A percentile compares a stretch with the other conserved stretches of the same genome.
Evolutionary conservation across 2,113 vertebrate species (phyloP).

Genomic region (Hydropotes inermis): DNA sequence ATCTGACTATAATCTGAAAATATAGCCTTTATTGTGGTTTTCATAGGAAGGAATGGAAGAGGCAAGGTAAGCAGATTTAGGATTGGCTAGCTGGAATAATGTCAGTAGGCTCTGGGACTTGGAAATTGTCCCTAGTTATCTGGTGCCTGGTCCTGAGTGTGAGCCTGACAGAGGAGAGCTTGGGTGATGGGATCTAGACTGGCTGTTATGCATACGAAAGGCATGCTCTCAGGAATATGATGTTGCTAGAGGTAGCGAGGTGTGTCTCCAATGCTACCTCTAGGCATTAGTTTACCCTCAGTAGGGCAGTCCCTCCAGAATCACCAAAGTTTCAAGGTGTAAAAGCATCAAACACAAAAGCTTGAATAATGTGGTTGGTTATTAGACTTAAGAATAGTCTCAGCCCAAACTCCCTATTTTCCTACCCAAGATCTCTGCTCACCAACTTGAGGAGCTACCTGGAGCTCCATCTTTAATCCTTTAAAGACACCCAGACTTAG

Average conservation of each 20-base stretch:
- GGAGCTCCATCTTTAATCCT: background rate
- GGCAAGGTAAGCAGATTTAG: background rate
- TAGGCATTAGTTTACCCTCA: background rate
- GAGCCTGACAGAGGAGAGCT: background rate
- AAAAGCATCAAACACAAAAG: background rate
- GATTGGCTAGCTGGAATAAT: too few relatives aligned
- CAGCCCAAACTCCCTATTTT: background rate
- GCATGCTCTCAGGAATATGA: background rate
- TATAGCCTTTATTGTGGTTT: background rate
- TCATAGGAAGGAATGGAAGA: background rate
- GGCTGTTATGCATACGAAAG: background rate
- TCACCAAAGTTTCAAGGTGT: background rate
- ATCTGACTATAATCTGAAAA: background rate
- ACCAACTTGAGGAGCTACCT: background rate
- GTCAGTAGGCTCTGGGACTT: background rate
- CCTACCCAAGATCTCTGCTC: background rate
- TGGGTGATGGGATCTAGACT: accelerated
- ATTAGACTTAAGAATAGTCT: background rate
- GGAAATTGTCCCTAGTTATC: background rate
- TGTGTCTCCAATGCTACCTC: background rate
- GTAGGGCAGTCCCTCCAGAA: background rate
- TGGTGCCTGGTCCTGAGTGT: background rate
- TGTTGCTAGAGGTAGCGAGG: background rate
- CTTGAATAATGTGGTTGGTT: background rate
- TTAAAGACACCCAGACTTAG: background rate